Evolutionary conservation across 2,113 vertebrate species (phyloP), one percentile per base, ranked within the genome.

Genomic region (Chamaetylas fuelleborni): DNA sequence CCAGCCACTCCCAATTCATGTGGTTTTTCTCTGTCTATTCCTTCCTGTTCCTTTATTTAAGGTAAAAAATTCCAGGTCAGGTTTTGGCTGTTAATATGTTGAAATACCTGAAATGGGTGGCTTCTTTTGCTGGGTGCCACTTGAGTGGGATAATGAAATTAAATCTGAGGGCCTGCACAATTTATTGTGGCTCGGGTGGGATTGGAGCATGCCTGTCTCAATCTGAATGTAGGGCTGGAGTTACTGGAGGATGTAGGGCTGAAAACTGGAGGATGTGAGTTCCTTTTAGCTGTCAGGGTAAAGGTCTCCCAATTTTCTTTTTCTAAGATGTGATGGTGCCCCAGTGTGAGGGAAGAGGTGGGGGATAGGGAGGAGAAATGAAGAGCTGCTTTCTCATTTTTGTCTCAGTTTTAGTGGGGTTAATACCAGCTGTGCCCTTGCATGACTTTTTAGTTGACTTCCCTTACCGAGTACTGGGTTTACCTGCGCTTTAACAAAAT

Each of bases 11-110:
- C 90, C 99, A 99, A 91, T 99, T 99, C 71, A 99, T 99, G 97
- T 99, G 99, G 99, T 99, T 99, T 98, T 99, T 99, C 98, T 99
- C 99, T 90, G 98, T 99, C 96, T 99, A 99, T 96, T 99, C 99
- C 95, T 99, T 99, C 97, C 99, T 99, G 89, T 99, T 99, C 96
- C 98, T 99, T 95, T 99, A 99, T 98, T 99, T 99, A 98, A 99
- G 99, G 99, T 99, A 95, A 98, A 98, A 96, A 64, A 47, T 42
- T 58, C 65, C 29, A 2, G 31, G 38, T 26, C 71, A 88, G 38
- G 15, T 89, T 82, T 71, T 57, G 78, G 40, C 58, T 84, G 33
- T 95, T 82, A 45, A 14, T 54, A 15, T 38, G 14, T 79, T 82
- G 62, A 61, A 84, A 57, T 62, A 17, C 34, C 29, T 56, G 33